Evolutionary conservation across 2,113 vertebrate species (phyloP), one percentile per base, ranked within the genome.

Genomic region (Spea multiplicata): DNA sequence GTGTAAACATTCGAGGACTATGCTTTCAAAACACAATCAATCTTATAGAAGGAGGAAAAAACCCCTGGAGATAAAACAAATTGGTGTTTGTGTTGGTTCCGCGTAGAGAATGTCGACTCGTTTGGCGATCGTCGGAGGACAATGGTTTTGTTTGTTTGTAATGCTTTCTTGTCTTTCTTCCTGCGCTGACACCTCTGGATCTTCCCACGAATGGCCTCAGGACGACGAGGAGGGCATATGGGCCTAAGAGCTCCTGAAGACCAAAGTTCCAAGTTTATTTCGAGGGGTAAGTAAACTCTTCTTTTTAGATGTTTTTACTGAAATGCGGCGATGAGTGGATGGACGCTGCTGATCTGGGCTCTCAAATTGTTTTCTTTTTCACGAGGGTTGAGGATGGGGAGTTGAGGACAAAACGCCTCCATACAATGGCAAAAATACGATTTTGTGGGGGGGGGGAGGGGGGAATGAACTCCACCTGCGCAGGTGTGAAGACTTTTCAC

Each of bases 161-260:
- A 82, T 17, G 16, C 90, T 91, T 86, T 92, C 80, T 89, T 89
- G 83, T 92, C 88, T 91, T 47, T 87, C 72, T 89, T 88, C 86
- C 87, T 84, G 84, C 86, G 85, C 85, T 86, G 84, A 85, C 91
- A 75, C 53, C 84, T 85, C 83, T 86, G 84, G 85, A 86, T 87
- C 86, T 85, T 83, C 82, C 85, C 66, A 84, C 87, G 16, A 73
- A 76, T 84, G 87, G 81, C 77, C 84, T 53, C 93, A 99, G 97
- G 97, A 99, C 91, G 97, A 99, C 66, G 97, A 99, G 91, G 97
- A 99, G 92, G 97, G 97, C 82, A 99, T 99, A 89, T 99, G 97
- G 97, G 97, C 97, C 86, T 99, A 96, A 94, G 91, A 85, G 46
- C 89, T 89, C 92, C 93, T 90, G 85, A 88, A 92, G 93, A 96